Conservation (phyloP, 2,888 invertebrate species). For the Abrostola triplasia region DNA sequence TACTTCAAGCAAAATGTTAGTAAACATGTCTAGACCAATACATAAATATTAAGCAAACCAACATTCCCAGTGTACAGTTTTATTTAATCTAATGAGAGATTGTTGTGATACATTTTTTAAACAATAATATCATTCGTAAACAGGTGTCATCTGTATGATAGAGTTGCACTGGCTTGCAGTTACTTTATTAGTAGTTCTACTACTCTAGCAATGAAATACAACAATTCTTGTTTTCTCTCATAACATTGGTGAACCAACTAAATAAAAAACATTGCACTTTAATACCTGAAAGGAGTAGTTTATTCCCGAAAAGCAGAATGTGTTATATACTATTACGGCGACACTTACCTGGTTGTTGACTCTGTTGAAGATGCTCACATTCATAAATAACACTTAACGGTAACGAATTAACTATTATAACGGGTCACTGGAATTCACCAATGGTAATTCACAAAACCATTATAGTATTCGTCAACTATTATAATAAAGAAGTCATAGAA, state of each 20-base stretch:
- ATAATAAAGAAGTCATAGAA: neutral
- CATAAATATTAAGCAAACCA: neutral
- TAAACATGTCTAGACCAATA: neutral
- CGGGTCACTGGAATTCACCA: constrained; percentile 49
- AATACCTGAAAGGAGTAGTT: neutral
- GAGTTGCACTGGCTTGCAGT: no score
- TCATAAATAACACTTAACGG: constrained; percentile 90
- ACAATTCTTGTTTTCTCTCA: no score
- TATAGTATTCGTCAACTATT: constrained; percentile 12
- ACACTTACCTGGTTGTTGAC: constrained; percentile 92
- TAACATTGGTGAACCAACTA: neutral
- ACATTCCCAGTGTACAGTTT: no score
- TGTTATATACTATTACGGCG: neutral
- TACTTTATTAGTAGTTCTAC: no score
- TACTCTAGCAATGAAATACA: no score
- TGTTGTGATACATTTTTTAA: neutral
- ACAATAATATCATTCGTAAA: neutral
- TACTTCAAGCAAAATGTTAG: neutral
- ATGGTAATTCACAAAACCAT: constrained; percentile 36
- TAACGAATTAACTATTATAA: constrained; percentile 56
- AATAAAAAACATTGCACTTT: neutral
- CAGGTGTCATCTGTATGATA: neutral
- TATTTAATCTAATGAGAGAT: neutral
- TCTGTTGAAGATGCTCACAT: constrained; percentile 94
- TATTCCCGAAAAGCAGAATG: neutral